Evolutionary conservation across 1,140 invertebrate species (phyloP), one percentile per base, ranked within the genome.

Genomic region (Hyles vespertilio): DNA sequence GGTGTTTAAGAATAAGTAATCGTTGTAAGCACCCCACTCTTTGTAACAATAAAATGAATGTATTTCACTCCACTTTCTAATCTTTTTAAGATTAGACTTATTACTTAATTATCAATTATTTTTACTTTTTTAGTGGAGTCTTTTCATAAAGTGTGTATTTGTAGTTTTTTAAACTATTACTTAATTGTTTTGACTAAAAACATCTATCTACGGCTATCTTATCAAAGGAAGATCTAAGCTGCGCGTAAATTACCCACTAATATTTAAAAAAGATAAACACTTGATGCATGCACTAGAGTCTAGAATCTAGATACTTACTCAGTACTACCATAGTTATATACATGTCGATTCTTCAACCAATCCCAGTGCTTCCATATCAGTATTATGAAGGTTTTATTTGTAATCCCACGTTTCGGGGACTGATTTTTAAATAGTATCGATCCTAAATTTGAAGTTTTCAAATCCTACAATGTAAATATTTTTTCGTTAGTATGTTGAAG

Each of bases 321-420:
- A 34, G 66, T 57, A 9, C 57, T 59, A 12, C 72, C 56, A 59
- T 63, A 82, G 33, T 64, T 65, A 51, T 63, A 55, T 44, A 81
- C 48, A 33, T 85, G 81, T 36, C 79, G 69, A 32, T 67, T 59
- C 54, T 72, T 63, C 5, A 85, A 52, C 74, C 77, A 79, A 2
- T 72, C 32, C 74, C 74, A 82, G 50, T 81, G 67, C 61, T 74
- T 84, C 81, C 81, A 86, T 58, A 86, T 73, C 40, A 84, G 64
- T 36, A 86, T 55, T 36, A 65, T 46, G 62, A 69, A 84, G 22
- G 65, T 75, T 58, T 46, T 74, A 44, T 71, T 63, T 33, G 32
- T 10, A 32, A 22, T 32, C 12, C 32, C 52, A 34, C 22, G 67
- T 45, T 51, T 57, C 63, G 7, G 36, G 51, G 55, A 10, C 51